Base-by-base conservation (phyloP, 2,797 vertebrate species). In the Ficedula albicollis region DNA sequence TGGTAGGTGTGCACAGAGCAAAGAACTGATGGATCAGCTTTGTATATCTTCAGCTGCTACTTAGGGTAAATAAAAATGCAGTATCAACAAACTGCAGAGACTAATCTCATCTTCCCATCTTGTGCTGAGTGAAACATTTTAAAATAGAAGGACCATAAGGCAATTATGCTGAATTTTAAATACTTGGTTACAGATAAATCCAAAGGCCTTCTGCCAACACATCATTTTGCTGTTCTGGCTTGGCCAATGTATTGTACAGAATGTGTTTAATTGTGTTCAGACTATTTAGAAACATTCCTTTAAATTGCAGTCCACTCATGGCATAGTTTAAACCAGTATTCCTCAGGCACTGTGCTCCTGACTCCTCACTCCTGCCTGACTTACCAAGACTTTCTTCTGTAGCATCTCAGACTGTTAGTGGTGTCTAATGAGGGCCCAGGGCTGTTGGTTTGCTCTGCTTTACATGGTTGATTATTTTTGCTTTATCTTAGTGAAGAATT, bases 151-250 rank as follows among this genome's bases (percentile, higher is more conserved):
- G 91, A 94, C 93, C 89, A 94, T 90, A 97, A 94, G 91, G 91
- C 89, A 97, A 93, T 97, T 97, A 96, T 84, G 87, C 93, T 95
- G 90, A 81, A 95, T 97, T 90, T 96, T 79, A 81, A 92, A 94
- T 97, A 89, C 91, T 93, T 96, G 39, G 27, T 82, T 93, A 69
- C 51, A 92, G 89, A 97, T 91, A 90, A 95, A 95, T 92, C 88
- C 10, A 21, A 82, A 89, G 64, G 62, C 62, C 63, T 83, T 95
- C 91, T 96, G 86, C 67, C 84, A 86, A 77, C 51, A 88, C 5
- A 23, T 58, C 73, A 70, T 87, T 96, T 94, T 85, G 41, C 78
- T 94, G 2, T 93, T 96, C 73, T 93, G 60, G 48, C 84, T 81
- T 70, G 90, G 69, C n/a, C 75, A 43, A 20, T 60, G 26, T 68